These are phyloP conservation scores for Pseudochaenichthys georgianus DNA, from an alignment of 2,797 vertebrate species.

Conservation along the genomic window DNA sequence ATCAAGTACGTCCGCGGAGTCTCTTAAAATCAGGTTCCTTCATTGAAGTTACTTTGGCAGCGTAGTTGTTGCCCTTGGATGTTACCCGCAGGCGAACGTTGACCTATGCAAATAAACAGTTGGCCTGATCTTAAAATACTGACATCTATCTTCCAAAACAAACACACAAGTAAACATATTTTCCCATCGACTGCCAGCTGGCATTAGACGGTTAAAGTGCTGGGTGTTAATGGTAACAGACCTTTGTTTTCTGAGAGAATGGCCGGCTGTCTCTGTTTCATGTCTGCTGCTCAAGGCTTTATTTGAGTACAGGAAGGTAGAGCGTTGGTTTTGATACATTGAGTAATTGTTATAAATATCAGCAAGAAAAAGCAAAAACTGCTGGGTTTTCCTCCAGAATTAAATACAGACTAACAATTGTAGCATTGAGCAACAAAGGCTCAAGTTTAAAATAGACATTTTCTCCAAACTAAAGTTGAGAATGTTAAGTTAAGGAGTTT, in stretches of 20 bases:
- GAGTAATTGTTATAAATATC: not conserved
- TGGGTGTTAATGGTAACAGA: slow-evolving; percentile 48
- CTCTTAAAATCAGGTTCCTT: slow-evolving; percentile 13
- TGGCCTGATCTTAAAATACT: slow-evolving; percentile 19
- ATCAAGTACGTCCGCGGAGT: slow-evolving; percentile 3
- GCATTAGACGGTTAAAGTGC: slow-evolving; percentile 6
- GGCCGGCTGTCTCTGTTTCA: slow-evolving; percentile 27
- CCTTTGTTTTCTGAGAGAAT: slow-evolving; percentile 49
- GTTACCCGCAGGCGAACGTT: slow-evolving; percentile 11
- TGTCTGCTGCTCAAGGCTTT: slow-evolving; percentile 30
- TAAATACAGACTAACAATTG: not conserved
- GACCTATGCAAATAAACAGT: slow-evolving; percentile 47
- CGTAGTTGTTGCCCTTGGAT: slow-evolving; percentile 47
- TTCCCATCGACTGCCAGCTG: slow-evolving; percentile 43
- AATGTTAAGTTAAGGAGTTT: not conserved
- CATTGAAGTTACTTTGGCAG: slow-evolving; percentile 43
- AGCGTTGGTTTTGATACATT: not conserved
- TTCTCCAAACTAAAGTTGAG: not conserved
- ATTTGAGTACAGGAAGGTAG: slow-evolving; percentile 35
- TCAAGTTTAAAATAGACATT: not conserved
- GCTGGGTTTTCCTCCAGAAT: not conserved
- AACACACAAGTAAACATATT: slow-evolving; percentile 54
- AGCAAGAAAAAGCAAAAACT: not conserved
- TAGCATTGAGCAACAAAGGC: not conserved
- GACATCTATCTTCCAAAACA: slow-evolving; percentile 38